These are phyloP conservation scores for Callocephalon fimbriatum DNA, from an alignment of 2,113 vertebrate species.

Conservation along the genomic window DNA sequence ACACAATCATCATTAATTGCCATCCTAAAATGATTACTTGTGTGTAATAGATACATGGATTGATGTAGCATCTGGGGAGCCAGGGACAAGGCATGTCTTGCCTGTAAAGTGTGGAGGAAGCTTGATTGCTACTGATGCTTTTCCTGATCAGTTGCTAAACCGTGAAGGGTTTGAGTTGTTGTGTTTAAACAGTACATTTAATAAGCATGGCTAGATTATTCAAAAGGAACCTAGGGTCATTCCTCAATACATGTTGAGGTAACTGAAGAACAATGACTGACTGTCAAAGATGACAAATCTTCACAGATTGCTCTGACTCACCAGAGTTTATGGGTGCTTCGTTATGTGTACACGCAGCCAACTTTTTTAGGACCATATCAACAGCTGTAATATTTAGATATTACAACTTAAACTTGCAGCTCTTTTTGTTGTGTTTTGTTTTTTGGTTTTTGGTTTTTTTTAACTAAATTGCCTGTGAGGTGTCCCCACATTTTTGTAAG, in stretches of 20 bases:
- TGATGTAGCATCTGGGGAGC: background rate
- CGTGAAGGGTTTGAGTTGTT: background rate
- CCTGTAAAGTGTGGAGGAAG: background rate
- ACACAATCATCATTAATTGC: slow-evolving; percentile 41
- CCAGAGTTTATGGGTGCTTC: background rate
- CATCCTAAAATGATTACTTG: background rate
- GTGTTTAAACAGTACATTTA: slow-evolving; percentile 23
- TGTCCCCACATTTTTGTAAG: background rate
- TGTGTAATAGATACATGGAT: background rate
- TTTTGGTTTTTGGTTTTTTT: background rate
- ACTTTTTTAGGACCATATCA: background rate
- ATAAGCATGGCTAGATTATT: background rate
- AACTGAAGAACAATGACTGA: slow-evolving; percentile 5
- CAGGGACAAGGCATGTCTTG: background rate
- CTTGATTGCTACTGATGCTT: slow-evolving; percentile 17
- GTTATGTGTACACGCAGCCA: background rate
- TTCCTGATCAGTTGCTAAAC: background rate
- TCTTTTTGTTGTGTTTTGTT: background rate
- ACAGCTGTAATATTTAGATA: background rate
- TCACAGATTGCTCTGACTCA: background rate
- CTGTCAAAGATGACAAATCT: background rate
- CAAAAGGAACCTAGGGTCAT: background rate
- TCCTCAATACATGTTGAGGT: slow-evolving; percentile 3
- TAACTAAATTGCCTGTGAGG: background rate
- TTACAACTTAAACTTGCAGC: background rate